Evolutionary conservation across 2,888 invertebrate genomes (phyloP), one percentile per base, ranked within the genome.

Genomic region (Dascillus cervinus): DNA sequence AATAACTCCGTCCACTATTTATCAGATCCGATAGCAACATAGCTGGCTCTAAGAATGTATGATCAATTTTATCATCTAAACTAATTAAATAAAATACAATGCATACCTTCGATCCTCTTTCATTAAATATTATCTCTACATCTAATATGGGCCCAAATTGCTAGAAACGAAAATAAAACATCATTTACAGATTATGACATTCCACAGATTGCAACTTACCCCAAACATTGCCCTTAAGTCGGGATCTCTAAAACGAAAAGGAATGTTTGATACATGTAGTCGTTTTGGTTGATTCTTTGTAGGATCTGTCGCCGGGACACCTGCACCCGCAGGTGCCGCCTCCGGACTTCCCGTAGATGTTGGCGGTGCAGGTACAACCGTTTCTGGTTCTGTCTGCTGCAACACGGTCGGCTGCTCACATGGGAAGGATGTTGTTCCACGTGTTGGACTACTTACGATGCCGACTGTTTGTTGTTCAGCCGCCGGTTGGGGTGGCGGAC

Each of bases 101-200:
- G 56, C 90, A 83, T 85, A 97, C 97, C 92, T 98, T 98, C 57
- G 96, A 96, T 69, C 97, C 98, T 55, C 97, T 79, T 74, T 98
- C 97, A 72, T 98, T 98, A 79, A 97, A 98, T 69, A 97, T 97
- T 62, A 97, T 98, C 81, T 98, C 97, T 70, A 96, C 97, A 73
- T 97, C 97, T 69, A 96, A 79, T 67, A 98, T 97, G 61, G 87
- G 83, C 66, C 97, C 97, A 74, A 89, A 97, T 85, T 95, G 94
- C 92, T 95, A 79, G 63, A 82, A 80, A 66, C 62, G 58, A 70
- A 70, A 67, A 19, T 15, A 21, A 11, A 22, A 11, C 1, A 14
- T 9, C 3, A 17, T 2, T 12, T n/a, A 26, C 5, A 5, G 5
- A 26, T 2, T 12, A 1, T 6, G 10, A 2, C 4, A 26, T 8